Evolutionary conservation across 2,888 invertebrate species (phyloP), one percentile per base, ranked within the genome.

Genomic region (Germaria angustata): DNA sequence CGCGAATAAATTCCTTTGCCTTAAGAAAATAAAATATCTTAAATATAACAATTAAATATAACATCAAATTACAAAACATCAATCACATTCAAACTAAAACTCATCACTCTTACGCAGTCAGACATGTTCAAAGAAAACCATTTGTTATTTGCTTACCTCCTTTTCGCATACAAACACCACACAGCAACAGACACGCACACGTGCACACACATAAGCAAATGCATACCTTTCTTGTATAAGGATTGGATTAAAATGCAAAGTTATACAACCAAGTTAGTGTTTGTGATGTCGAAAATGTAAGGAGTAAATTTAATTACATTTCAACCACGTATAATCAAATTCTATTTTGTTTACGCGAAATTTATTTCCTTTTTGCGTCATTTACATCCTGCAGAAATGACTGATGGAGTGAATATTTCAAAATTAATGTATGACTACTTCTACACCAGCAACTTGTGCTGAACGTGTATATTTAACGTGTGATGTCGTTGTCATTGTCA

Each of bases 311-410:
- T 82, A 82, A 82, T 82, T 82, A 82, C 59, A 71, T 79, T 79
- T 75, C 53, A 71, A 55, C 63, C 69, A 75, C 59, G 59, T 63
- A 44, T 78, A 84, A 81, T 80, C 69, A 82, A 81, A 78, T 78
- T 75, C 61, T 65, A 57, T 73, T 79, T 78, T 75, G 76, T 82
- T 78, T 73, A 82, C 77, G 80, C 78, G 69, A 84, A 81, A 84
- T 85, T 80, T 85, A 84, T 84, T 84, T 85, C 76, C 79, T 83
- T 75, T 76, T 55, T 78, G 76, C 75, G 75, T 75, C 80, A 80
- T 80, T 80, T 81, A 77, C 84, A 85, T 82, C 81, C 65, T 80
- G 83, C 55, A 69, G 46, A 66, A 82, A 82, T 82, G 82, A 82
- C 34, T 75, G 82, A 82, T 82, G 79, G 68, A 82, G 82, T 82